Evolutionary conservation across 1,140 invertebrate genomes (phyloP).

Genomic region (Drosophila neocordata): DNA sequence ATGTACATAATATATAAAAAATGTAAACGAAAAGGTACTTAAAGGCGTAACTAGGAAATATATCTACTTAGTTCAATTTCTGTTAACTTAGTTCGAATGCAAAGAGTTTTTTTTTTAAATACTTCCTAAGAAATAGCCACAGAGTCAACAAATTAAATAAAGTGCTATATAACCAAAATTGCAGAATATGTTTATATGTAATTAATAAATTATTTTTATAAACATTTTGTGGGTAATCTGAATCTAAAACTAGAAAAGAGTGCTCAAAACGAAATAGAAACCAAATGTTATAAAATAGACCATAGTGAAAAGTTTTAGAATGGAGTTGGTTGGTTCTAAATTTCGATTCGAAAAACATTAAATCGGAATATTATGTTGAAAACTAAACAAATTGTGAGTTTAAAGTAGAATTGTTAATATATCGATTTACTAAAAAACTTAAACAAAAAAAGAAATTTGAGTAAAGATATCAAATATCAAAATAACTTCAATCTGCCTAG

Average conservation of each 20-base stretch:
- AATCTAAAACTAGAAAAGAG: neutral
- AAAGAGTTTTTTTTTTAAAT: conserved; percentile 16
- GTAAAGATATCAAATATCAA: too few relatives aligned
- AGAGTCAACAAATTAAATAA: conserved; percentile 45
- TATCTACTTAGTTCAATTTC: conserved; percentile 46
- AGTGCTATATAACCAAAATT: conserved; percentile 61
- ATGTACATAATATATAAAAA: conserved; percentile 9
- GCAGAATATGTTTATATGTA: conserved; percentile 34
- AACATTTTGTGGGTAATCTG: conserved; percentile 51
- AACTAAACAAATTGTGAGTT: too few relatives aligned
- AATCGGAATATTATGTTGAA: too few relatives aligned
- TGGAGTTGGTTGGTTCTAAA: neutral
- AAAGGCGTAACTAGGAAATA: conserved; percentile 44
- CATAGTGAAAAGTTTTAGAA: conserved; percentile 1
- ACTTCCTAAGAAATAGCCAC: conserved; percentile 32
- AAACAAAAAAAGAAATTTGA: too few relatives aligned
- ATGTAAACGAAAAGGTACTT: conserved; percentile 26
- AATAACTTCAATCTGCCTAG: too few relatives aligned
- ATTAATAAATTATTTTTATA: conserved; percentile 79
- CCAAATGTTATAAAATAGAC: conserved; percentile 35
- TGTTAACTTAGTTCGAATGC: conserved; percentile 40
- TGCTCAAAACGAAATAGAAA: conserved; percentile 40
- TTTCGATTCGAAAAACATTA: neutral
- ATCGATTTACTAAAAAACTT: neutral
- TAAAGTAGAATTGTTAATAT: too few relatives aligned